Conservation (phyloP, 2,113 vertebrate genomes). For the Ceyx melanurus region DNA sequence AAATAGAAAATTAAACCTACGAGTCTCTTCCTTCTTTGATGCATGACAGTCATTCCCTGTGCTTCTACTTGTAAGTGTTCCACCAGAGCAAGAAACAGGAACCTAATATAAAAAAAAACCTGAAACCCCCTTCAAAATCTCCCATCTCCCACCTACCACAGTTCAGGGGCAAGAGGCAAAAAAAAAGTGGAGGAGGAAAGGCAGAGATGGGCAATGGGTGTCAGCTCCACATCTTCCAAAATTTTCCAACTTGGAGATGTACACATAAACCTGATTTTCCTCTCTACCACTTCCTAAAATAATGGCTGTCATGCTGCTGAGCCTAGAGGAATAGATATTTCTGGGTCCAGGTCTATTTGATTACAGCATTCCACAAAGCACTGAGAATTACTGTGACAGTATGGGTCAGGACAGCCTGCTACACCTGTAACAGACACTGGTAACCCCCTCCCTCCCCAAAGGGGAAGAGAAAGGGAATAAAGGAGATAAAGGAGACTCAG, state of each 20-base stretch:
- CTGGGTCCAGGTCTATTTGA: not conserved
- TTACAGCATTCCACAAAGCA: not conserved
- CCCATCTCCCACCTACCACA: not conserved
- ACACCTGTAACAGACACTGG: no score
- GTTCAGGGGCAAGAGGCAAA: not conserved
- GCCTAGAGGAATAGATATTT: not conserved
- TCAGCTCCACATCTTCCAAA: not conserved
- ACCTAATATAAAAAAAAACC: not conserved
- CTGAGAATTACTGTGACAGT: not conserved
- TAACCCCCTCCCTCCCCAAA: no score
- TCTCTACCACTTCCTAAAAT: not conserved
- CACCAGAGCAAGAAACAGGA: not conserved
- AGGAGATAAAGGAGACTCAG: no score
- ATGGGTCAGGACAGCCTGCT: no score
- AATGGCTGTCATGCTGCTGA: not conserved
- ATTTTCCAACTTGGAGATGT: not conserved
- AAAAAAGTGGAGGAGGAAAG: not conserved
- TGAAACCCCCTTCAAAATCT: not conserved
- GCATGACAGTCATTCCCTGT: not conserved
- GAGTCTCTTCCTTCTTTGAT: not conserved
- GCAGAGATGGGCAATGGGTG: not conserved
- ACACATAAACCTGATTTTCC: not conserved
- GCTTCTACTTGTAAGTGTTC: not conserved
- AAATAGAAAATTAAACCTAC: not conserved
- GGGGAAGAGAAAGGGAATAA: no score